Percentiles rank a stretch among this genome's conserved stretches.
Conservation (phyloP, 2,113 vertebrate genomes). For the Lophura nycthemera region DNA sequence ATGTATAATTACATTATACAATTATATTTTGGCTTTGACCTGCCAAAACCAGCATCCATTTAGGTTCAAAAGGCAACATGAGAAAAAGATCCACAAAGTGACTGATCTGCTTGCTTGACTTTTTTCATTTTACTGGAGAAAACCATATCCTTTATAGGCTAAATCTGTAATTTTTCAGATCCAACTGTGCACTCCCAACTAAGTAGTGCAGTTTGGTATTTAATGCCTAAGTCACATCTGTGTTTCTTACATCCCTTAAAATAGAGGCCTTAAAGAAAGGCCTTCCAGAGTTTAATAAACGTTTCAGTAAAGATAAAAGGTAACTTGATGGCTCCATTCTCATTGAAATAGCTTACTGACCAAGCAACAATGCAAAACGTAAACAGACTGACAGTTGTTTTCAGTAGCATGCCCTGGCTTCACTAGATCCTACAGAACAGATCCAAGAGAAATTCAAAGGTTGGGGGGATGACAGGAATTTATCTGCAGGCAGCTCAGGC, state of each 20-base stretch:
- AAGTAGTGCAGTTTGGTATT: not conserved
- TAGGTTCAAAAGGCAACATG: not conserved
- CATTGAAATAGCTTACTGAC: not conserved
- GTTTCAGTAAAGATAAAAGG: not conserved
- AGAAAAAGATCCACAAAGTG: not conserved
- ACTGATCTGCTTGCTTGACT: not conserved
- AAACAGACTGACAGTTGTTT: not conserved
- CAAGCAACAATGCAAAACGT: not conserved
- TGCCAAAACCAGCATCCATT: not conserved
- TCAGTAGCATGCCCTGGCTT: not conserved
- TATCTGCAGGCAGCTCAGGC: not conserved
- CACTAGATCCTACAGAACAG: not conserved
- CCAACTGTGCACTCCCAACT: not conserved
- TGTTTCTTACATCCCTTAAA: not conserved
- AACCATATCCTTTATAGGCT: not conserved
- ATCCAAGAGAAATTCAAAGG: not conserved
- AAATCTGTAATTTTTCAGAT: not conserved
- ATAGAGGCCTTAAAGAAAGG: not conserved
- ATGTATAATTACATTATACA: not conserved
- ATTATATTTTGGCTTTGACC: not conserved
- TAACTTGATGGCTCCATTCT: not conserved
- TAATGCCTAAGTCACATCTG: rapidly evolving
- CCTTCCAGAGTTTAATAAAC: not conserved
- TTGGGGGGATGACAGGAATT: not conserved
- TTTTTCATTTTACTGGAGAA: not conserved